Conservation (phyloP, 2,888 invertebrate species). For the Sthenelais limicola region DNA sequence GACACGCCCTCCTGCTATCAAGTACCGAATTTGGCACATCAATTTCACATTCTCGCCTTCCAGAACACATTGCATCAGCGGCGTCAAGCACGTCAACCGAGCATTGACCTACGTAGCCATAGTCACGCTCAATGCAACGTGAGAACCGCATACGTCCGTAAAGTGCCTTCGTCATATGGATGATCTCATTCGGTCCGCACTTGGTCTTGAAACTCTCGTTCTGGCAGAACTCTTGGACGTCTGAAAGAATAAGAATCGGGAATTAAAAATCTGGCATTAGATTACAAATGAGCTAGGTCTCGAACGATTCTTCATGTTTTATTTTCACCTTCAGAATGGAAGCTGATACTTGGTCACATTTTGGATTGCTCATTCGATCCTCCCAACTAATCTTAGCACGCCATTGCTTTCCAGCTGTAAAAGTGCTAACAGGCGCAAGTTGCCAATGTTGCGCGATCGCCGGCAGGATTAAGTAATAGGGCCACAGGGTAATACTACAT, state of each 20-base stretch:
- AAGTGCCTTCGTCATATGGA: constrained; percentile 22
- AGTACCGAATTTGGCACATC: constrained; percentile 38
- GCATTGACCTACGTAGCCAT: constrained; percentile 39
- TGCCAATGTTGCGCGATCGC: too few relatives aligned
- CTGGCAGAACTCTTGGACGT: constrained; percentile 31
- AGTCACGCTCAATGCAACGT: constrained; percentile 38
- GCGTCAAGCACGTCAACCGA: constrained; percentile 34
- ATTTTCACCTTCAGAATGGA: too few relatives aligned
- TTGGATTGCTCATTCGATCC: too few relatives aligned
- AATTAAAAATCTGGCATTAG: too few relatives aligned
- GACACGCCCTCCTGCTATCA: constrained; percentile 40
- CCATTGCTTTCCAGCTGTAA: too few relatives aligned
- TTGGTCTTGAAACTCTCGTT: constrained; percentile 34
- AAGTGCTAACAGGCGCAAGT: too few relatives aligned
- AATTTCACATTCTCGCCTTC: constrained; percentile 38
- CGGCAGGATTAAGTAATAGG: too few relatives aligned
- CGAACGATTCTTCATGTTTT: too few relatives aligned
- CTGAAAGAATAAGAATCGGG: not conserved
- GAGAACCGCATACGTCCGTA: constrained; percentile 42
- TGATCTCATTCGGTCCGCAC: constrained; percentile 35
- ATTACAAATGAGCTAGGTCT: too few relatives aligned
- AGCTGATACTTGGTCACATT: too few relatives aligned
- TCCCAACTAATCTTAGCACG: too few relatives aligned
- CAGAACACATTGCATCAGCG: constrained; percentile 43
- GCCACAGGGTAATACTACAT: too few relatives aligned